phyloP scores from a whole-genome alignment of 2,888 invertebrate species.

The Drosophila sordidula region DNA sequence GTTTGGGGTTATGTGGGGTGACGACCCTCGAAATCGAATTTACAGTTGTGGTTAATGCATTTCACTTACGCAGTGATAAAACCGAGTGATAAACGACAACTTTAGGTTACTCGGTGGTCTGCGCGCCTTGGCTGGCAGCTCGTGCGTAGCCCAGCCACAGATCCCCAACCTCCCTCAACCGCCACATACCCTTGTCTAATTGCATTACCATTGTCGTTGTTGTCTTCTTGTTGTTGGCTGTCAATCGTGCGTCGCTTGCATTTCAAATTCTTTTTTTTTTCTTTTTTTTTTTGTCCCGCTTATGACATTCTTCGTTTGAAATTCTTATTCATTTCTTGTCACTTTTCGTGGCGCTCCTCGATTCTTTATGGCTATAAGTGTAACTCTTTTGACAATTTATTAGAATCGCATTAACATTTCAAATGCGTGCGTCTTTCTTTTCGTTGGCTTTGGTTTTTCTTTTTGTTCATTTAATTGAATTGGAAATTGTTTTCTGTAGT shows the following conservation, averaged over 20 bases:
- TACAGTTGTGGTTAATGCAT: conserved; percentile 63
- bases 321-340: conserved; percentile 55
- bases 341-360: conserved; percentile 51
- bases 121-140: conserved; percentile 8
- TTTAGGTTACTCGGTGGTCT: conserved; percentile 9
- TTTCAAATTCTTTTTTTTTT: conserved; percentile 22
- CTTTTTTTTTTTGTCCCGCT: conserved; percentile 15
- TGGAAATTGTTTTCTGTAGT: conserved; percentile 50
- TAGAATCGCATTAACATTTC: conserved; percentile 66
- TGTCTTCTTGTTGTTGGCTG: conserved; percentile 19
- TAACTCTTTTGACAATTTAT: conserved; percentile 73
- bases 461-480: conserved; percentile 57
- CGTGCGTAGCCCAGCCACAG: conserved; percentile 28
- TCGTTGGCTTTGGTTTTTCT: conserved; percentile 16
- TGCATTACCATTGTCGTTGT: conserved; percentile 50
- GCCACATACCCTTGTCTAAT: conserved; percentile 44
- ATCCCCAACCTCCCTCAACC: conserved; percentile 1
- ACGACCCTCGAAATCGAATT: conserved; percentile 46
- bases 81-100: conserved; percentile 47
- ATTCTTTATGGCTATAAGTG: conserved; percentile 37
- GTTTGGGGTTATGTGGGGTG: conserved; percentile 4
- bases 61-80: conserved; percentile 62
- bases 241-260: conserved; percentile 64
- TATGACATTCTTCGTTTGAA: conserved; percentile 44
- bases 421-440: conserved; percentile 45